A percentile compares a stretch with the other conserved stretches of the same genome.
Conservation (phyloP, 2,888 invertebrate species). For the Belgica antarctica region DNA sequence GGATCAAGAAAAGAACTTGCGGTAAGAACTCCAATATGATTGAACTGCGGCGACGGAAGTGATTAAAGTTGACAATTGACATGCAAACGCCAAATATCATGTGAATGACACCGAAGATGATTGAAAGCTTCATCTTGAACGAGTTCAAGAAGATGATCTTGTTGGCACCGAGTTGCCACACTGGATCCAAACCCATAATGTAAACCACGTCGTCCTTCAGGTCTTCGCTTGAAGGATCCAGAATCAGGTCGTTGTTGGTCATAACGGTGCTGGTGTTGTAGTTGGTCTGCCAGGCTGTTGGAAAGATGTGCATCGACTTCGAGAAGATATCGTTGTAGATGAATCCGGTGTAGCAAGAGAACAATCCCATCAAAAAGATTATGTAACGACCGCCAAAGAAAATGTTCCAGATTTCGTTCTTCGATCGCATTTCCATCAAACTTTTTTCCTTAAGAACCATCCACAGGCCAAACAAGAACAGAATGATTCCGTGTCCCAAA, state of each 20-base stretch:
- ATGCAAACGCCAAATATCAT: conserved; percentile 92
- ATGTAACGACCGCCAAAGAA: conserved; percentile 98
- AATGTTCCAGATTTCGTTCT: conserved; percentile 90
- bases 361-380: conserved; percentile 92
- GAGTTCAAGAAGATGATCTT: conserved; percentile 94
- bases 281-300: conserved; percentile 73
- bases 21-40: conserved; percentile 85
- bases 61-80: conserved; percentile 72
- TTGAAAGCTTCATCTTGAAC: conserved; percentile 94
- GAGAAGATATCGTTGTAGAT: conserved; percentile 98
- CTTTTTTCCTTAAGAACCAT: conserved; percentile 79
- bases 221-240: conserved; percentile 63
- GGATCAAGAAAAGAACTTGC: conserved; percentile 80
- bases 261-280: conserved; percentile 58
- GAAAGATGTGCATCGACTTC: conserved; percentile 91
- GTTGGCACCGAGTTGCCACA: conserved; percentile 77
- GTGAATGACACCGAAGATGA: conserved; percentile 88
- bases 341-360: conserved; percentile 97
- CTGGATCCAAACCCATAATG: conserved; percentile 78
- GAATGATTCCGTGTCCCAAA: conserved; percentile 82
- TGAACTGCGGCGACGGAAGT: conserved; percentile 66
- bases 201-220: conserved; percentile 56
- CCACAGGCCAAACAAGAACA: conserved; percentile 75
- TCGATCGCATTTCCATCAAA: conserved; percentile 66
- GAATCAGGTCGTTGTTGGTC: conserved; percentile 56